A percentile compares a stretch with the other conserved stretches of the same genome.
These are phyloP conservation scores for Onychostoma macrolepis DNA, from an alignment of 2,113 vertebrate species.

Conservation along the genomic window DNA sequence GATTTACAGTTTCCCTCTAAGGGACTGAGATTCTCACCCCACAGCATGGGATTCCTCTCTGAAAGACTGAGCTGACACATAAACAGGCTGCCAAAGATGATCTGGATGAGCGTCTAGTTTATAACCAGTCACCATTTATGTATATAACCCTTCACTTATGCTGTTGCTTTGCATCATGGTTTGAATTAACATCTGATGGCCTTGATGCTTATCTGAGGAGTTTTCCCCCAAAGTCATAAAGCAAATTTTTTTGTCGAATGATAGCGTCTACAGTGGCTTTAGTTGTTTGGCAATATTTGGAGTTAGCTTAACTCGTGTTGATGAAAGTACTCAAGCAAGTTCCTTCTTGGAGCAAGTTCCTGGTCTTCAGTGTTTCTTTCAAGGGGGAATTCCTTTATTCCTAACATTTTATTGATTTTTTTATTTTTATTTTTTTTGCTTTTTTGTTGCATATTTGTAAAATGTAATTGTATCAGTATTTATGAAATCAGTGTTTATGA, in stretches of 20 bases:
- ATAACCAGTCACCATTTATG: background rate
- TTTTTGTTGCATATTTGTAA: no score
- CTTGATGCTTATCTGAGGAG: conserved; percentile 20
- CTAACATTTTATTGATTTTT: no score
- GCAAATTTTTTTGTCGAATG: conserved; percentile 53
- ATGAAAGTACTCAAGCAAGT: conserved; percentile 3
- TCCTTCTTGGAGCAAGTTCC: background rate
- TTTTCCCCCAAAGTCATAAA: conserved; percentile 1
- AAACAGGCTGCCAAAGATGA: conserved; percentile 22
- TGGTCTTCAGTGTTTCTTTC: no score
- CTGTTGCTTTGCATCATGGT: background rate
- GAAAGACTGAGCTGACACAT: conserved; percentile 18
- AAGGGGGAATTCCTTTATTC: no score
- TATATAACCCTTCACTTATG: background rate
- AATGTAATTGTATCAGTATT: no score
- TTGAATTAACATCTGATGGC: background rate
- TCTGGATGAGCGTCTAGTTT: background rate
- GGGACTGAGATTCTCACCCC: conserved; percentile 28
- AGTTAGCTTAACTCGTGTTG: conserved; percentile 40
- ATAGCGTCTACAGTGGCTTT: conserved; percentile 35
- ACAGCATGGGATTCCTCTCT: conserved; percentile 20
- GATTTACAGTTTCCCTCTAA: conserved; percentile 42
- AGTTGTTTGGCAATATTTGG: conserved; percentile 16
- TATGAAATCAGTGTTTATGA: no score
- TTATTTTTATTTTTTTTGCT: no score